Base-by-base conservation (phyloP, 2,113 vertebrate species). In the Carollia perspicillata region DNA sequence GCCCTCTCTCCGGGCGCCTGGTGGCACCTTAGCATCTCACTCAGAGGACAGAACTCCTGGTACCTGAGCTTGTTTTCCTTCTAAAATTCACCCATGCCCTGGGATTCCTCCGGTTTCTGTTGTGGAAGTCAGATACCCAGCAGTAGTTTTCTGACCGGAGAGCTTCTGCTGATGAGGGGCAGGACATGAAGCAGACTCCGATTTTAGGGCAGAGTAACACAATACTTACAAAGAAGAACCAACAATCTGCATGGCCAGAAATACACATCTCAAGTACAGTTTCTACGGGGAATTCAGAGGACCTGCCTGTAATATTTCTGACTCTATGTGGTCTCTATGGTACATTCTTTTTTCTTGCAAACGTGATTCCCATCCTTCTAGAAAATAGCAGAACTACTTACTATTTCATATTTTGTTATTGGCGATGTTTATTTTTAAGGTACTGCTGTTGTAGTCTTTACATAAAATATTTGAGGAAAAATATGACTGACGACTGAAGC, bases 401-500 rank as follows among this genome's bases (percentile, higher is more conserved):
- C 8, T 72, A 66, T 74, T 37, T 84, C 69, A 12, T 84, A 81
- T 83, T 83, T 77, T 93, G 42, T 86, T 83, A 66, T 71, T 80
- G 63, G 80, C 33, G 79, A 72, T 84, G 66, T 81, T 89, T 78
- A 63, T 80, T 93, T 95, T 95, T 88, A 81, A 84, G n/a, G 79
- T 84, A 77, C 74, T 0, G 2, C 80, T 97, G 44, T 86, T 93
- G 95, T 91, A 37, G n/a, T 84, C 89, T 95, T 94, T 87, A 63
- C 22, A 47, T 90, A 87, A 97, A 97, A 96, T 92, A 93, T 88
- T 89, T 81, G 13, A 35, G 94, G 51, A 26, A 2, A 47, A 85
- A 60, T 84, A 75, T 90, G 94, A 87, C 42, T 96, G 77, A 22
- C 55, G 89, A 58, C 80, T 90, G 84, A 95, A 93, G 89, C 49